Evolutionary conservation across 2,797 vertebrate species (phyloP).

Genomic region (Sphaeramia orbicularis): DNA sequence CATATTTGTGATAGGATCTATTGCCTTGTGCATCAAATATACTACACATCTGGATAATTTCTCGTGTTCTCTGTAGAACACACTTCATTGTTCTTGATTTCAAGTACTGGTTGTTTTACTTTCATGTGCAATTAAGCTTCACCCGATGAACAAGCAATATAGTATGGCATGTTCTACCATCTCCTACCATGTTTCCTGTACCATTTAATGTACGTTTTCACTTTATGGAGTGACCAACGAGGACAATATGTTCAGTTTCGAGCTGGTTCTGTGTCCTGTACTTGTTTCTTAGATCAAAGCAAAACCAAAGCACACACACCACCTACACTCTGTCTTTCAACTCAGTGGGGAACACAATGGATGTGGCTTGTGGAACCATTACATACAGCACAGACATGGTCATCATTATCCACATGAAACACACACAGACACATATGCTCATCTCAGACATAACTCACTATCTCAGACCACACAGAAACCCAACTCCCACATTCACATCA

Average conservation of each 20-base stretch:
- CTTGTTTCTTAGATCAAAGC: slow-evolving; percentile 55
- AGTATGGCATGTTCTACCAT: neutral
- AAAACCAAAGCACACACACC: slow-evolving; percentile 37
- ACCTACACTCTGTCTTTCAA: slow-evolving; percentile 63
- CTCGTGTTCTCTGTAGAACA: slow-evolving; percentile 8
- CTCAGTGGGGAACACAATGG: slow-evolving; percentile 45
- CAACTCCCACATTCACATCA: slow-evolving; percentile 30
- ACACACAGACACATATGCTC: slow-evolving; percentile 13
- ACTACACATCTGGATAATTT: slow-evolving; percentile 13
- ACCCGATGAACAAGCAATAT: too few relatives aligned
- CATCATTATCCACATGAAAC: slow-evolving; percentile 70
- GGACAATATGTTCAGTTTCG: slow-evolving; percentile 46
- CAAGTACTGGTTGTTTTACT: neutral
- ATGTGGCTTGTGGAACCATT: slow-evolving; percentile 47
- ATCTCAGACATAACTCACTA: slow-evolving; percentile 32
- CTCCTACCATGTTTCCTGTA: slow-evolving; percentile 7
- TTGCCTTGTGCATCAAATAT: slow-evolving; percentile 29
- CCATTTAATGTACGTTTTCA: slow-evolving; percentile 25
- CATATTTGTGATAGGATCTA: slow-evolving; percentile 42
- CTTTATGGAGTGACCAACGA: slow-evolving; percentile 9
- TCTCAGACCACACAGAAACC: slow-evolving; percentile 41
- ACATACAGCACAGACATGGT: slow-evolving; percentile 43
- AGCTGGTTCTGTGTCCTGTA: slow-evolving; percentile 25
- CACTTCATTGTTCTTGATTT: slow-evolving; percentile 7
- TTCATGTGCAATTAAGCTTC: neutral